These are phyloP conservation scores for Saimiri boliviensis DNA, from an alignment of 2,113 vertebrate species.

Conservation along the genomic window DNA sequence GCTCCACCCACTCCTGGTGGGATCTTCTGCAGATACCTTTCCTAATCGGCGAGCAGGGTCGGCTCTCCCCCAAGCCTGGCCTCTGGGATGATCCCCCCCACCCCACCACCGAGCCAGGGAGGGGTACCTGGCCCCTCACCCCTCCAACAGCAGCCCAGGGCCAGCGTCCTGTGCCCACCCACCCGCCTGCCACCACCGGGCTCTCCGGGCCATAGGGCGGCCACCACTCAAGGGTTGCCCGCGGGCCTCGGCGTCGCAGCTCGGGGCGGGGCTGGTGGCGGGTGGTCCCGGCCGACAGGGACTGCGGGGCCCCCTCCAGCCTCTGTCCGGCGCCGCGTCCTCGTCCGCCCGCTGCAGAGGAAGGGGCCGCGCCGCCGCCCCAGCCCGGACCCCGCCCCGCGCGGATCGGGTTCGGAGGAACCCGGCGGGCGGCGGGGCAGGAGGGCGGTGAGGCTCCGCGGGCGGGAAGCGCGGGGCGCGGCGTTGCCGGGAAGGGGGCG, in stretches of 20 bases:
- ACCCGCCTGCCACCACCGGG: too few relatives aligned
- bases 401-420: not conserved
- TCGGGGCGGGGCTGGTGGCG: not conserved
- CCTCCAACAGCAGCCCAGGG: too few relatives aligned
- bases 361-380: not conserved
- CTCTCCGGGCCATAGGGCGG: not conserved
- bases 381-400: not conserved
- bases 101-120: not conserved
- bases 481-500: constrained; percentile 60
- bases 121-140: not conserved
- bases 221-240: not conserved
- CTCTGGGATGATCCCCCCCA: not conserved
- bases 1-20: rapidly evolving
- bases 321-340: not conserved
- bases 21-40: not conserved
- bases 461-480: not conserved
- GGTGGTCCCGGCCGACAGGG: not conserved
- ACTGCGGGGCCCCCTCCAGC: not conserved
- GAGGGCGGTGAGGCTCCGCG: not conserved
- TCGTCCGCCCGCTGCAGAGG: not conserved
- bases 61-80: not conserved
- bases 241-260: not conserved
- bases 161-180: not conserved
- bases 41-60: rapidly evolving
- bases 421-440: not conserved